Evolutionary conservation across 2,888 invertebrate genomes (phyloP).

Genomic region (Synergus umbraculus): DNA sequence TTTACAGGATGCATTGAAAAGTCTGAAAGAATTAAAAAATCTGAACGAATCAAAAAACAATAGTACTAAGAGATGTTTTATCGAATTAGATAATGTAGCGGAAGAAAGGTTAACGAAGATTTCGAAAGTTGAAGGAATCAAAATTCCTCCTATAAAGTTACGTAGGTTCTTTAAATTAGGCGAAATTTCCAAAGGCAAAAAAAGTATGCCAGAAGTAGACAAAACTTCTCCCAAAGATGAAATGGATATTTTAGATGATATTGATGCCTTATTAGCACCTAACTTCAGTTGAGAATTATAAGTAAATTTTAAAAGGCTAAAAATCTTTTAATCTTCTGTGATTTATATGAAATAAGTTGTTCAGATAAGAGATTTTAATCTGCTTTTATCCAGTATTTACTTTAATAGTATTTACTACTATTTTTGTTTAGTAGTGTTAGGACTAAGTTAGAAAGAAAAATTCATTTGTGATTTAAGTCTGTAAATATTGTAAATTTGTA

Average conservation of each 20-base stretch:
- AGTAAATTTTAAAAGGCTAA: neutral
- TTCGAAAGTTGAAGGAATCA: slow-evolving; percentile 37
- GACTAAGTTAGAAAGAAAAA: too few species aligned
- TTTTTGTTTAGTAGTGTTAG: neutral
- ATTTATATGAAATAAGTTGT: neutral
- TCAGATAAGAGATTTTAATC: neutral
- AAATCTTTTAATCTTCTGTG: neutral
- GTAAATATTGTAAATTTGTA: neutral
- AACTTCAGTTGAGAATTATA: neutral
- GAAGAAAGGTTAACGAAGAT: slow-evolving; percentile 40
- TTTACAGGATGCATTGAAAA: slow-evolving; percentile 70
- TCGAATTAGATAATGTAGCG: slow-evolving; percentile 25
- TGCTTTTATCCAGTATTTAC: neutral
- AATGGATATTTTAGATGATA: slow-evolving; percentile 72
- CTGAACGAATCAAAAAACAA: neutral
- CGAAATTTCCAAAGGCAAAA: neutral
- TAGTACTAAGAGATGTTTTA: slow-evolving; percentile 17
- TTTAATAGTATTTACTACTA: neutral
- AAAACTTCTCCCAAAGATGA: slow-evolving; percentile 60
- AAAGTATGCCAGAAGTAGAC: slow-evolving; percentile 39
- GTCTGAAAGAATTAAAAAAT: slow-evolving; percentile 73
- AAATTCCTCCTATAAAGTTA: slow-evolving; percentile 50
- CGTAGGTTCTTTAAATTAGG: slow-evolving; percentile 39
- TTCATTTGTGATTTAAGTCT: neutral
- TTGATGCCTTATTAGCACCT: slow-evolving; percentile 68